A percentile compares a stretch with the other conserved stretches of the same genome.
Conservation (phyloP, 2,113 vertebrate species). For the Takifugu flavidus region DNA sequence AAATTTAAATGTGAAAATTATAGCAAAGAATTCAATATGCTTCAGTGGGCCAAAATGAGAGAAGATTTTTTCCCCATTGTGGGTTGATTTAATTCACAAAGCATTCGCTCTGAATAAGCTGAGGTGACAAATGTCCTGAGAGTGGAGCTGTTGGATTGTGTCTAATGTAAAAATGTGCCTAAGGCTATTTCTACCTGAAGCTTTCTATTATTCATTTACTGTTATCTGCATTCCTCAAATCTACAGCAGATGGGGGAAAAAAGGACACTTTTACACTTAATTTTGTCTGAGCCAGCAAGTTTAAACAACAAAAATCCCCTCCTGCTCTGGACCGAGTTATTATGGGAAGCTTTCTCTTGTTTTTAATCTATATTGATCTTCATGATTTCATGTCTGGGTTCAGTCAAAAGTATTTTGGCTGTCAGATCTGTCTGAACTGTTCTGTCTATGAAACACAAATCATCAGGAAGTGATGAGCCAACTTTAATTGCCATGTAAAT, state of each 20-base stretch:
- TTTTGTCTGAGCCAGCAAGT: background rate
- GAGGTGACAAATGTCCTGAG: constrained; percentile 29
- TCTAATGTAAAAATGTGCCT: constrained; percentile 31
- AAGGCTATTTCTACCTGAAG: constrained; percentile 14
- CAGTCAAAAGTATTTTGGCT: no score
- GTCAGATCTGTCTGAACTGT: no score
- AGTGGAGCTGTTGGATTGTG: constrained; percentile 36
- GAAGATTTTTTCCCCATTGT: constrained; percentile 23
- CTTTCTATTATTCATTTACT: constrained; percentile 18
- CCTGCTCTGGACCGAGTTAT: background rate
- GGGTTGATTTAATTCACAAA: constrained; percentile 34
- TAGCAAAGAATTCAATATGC: constrained; percentile 10
- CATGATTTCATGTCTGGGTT: no score
- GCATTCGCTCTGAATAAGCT: constrained; percentile 31
- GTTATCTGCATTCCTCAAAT: constrained; percentile 12
- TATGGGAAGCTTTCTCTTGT: background rate
- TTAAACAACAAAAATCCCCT: background rate
- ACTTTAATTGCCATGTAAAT: no score
- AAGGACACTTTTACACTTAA: background rate
- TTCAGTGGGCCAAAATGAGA: constrained; percentile 8
- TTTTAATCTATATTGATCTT: background rate
- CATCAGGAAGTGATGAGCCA: no score
- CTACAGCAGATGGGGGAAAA: constrained; percentile 4
- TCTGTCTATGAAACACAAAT: no score
- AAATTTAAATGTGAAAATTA: constrained; percentile 4